phyloP scores from a whole-genome alignment of 2,113 vertebrate species.

The Triplophysa tibetana region DNA sequence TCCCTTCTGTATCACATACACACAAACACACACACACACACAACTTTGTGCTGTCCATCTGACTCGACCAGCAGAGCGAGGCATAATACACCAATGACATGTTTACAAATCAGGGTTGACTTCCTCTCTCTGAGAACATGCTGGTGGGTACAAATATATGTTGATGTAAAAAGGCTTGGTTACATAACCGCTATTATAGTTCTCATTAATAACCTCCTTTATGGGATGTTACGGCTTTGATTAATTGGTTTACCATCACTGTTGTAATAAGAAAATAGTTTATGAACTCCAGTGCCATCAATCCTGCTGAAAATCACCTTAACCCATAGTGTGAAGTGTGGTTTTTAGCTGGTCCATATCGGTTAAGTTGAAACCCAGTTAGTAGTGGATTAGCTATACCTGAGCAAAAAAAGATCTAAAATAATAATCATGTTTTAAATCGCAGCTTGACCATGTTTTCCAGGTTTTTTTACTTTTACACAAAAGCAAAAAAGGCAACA shows the following conservation, averaged over 20 bases:
- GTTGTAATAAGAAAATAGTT: background rate
- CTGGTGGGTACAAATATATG: too few relatives aligned
- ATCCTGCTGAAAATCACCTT: background rate
- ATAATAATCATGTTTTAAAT: too few relatives aligned
- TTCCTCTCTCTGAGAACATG: background rate
- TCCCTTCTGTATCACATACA: background rate
- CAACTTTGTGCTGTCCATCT: background rate
- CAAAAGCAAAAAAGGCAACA: too few relatives aligned
- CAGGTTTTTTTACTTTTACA: too few relatives aligned
- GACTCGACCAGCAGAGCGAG: background rate
- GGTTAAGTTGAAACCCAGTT: background rate
- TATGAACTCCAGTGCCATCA: background rate
- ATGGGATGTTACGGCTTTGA: background rate
- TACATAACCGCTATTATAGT: too few relatives aligned
- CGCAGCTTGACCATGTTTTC: too few relatives aligned
- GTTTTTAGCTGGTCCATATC: background rate
- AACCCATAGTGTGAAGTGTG: background rate
- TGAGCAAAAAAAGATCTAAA: too few relatives aligned
- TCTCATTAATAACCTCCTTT: conserved; percentile 1
- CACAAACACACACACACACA: background rate
- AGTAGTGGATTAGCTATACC: too few relatives aligned
- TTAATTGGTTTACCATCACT: background rate
- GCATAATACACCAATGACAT: background rate
- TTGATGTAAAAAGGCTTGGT: background rate
- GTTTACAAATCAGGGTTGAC: background rate